These are phyloP conservation scores for Drosophila teissieri DNA, from an alignment of 1,140 invertebrate species.

Conservation along the genomic window DNA sequence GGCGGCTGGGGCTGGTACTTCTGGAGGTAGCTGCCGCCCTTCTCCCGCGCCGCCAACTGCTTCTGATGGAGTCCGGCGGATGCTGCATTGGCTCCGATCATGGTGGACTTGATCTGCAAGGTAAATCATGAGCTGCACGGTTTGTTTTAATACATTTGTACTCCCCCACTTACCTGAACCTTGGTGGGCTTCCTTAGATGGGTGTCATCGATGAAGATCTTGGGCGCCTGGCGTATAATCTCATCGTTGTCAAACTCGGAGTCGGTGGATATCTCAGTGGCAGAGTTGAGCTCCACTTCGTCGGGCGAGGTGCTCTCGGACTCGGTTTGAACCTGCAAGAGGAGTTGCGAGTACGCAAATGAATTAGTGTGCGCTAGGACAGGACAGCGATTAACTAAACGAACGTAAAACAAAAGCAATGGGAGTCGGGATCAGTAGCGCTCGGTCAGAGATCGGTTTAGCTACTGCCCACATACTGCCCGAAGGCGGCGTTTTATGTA, in stretches of 20 bases:
- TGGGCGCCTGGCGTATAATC: conserved; percentile 87
- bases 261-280: conserved; percentile 95
- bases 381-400: conserved; percentile 14
- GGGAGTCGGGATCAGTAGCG: conserved; percentile 1
- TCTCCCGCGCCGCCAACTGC: conserved; percentile 59
- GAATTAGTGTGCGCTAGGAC: conserved; percentile 26
- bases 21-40: conserved; percentile 70
- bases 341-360: conserved; percentile 6
- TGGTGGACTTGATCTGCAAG: conserved; percentile 72
- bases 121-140: not conserved
- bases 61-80: conserved; percentile 61
- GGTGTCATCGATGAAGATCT: conserved; percentile 88
- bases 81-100: conserved; percentile 59
- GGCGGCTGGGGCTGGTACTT: conserved; percentile 84
- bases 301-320: conserved; percentile 89
- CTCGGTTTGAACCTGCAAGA: conserved; percentile 87
- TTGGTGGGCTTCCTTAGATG: conserved; percentile 85
- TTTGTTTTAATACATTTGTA: not conserved
- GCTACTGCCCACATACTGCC: conserved; percentile 5
- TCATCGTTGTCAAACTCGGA: conserved; percentile 95
- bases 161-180: conserved; percentile 86
- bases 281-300: conserved; percentile 91
- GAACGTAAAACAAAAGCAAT: conserved; percentile 54
- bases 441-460: conserved; percentile 27
- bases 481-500: conserved; percentile 17